These are phyloP conservation scores for Champsocephalus gunnari DNA, from an alignment of 2,797 vertebrate genomes.

Conservation along the genomic window DNA sequence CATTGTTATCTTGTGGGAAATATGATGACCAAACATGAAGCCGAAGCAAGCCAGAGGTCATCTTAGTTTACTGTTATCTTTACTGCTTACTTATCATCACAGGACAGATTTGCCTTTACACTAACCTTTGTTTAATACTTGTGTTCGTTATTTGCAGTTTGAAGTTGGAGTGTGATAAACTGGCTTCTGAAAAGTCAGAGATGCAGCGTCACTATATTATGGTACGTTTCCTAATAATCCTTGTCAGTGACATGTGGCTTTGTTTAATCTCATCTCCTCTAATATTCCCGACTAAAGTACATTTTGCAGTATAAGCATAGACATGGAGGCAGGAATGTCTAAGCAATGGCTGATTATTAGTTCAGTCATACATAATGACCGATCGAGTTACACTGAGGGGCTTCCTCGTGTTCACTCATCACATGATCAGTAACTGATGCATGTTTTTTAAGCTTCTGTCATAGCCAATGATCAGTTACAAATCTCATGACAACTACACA, in stretches of 20 bases:
- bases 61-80: neutral
- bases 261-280: neutral
- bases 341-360: neutral
- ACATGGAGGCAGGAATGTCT: neutral
- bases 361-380: neutral
- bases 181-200: constrained; percentile 98
- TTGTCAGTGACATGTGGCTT: neutral
- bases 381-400: neutral
- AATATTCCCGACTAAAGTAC: neutral
- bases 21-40: neutral
- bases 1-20: too few species aligned
- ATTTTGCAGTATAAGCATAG: neutral
- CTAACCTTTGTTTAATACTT: neutral
- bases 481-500: neutral
- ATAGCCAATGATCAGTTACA: neutral
- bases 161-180: constrained; percentile 96
- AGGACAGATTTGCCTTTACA: neutral
- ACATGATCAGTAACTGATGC: neutral
- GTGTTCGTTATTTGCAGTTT: constrained; percentile 64
- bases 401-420: neutral
- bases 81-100: neutral
- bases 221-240: constrained; percentile 63
- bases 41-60: neutral
- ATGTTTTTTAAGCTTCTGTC: neutral
- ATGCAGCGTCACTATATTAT: constrained; percentile 99